These are phyloP conservation scores for Tenthredo amoena DNA, from an alignment of 2,888 invertebrate genomes.

Conservation along the genomic window DNA sequence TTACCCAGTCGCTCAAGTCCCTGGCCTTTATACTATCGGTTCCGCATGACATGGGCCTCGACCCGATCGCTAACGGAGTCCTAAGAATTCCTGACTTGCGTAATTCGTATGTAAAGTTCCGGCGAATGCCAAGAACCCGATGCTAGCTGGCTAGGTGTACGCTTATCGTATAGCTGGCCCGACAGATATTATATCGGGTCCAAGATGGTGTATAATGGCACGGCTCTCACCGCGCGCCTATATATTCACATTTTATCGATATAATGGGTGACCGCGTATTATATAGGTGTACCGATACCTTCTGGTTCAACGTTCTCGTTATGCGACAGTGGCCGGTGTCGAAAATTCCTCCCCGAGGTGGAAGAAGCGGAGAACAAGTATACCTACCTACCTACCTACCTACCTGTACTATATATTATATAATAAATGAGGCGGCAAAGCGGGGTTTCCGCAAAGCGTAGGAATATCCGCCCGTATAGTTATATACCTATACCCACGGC, in stretches of 20 bases:
- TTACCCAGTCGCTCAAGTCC: constrained; percentile 76
- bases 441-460: not conserved
- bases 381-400: no score
- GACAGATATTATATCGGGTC: constrained; percentile 4
- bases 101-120: constrained; percentile 62
- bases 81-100: constrained; percentile 72
- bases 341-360: not conserved
- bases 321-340: not conserved
- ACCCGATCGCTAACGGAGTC: constrained; percentile 63
- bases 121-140: constrained; percentile 45
- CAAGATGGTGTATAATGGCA: not conserved
- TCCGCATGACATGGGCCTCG: constrained; percentile 67
- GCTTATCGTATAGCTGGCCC: not conserved
- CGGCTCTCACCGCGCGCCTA: not conserved
- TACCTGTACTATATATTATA: not conserved
- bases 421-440: not conserved
- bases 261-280: not conserved
- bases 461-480: not conserved
- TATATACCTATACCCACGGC: not conserved
- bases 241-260: not conserved
- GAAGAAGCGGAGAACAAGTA: not conserved
- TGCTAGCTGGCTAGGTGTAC: not conserved
- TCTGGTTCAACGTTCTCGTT: not conserved
- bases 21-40: constrained; percentile 71
- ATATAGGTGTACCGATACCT: not conserved